These are phyloP conservation scores for Harpegnathos saltator DNA, from an alignment of 1,140 invertebrate genomes.

Conservation along the genomic window DNA sequence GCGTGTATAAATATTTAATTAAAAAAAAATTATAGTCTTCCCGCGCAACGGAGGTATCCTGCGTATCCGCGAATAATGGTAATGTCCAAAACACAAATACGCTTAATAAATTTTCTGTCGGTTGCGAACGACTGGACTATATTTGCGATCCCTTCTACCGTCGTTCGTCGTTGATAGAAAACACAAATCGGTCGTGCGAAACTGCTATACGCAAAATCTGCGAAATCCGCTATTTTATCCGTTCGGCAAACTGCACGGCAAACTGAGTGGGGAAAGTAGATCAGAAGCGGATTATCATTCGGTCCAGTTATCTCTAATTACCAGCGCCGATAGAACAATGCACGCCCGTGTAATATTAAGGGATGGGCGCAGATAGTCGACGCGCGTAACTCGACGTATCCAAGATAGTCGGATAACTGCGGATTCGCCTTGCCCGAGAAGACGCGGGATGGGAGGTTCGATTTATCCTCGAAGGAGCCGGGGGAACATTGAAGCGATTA, in stretches of 20 bases:
- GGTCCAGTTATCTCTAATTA: conserved; percentile 71
- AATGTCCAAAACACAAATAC: not conserved
- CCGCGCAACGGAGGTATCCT: no score
- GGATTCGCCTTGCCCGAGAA: conserved; percentile 40
- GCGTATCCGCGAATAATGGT: not conserved
- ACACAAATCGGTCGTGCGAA: conserved; percentile 19
- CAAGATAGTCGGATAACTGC: conserved; percentile 52
- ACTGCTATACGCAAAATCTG: conserved; percentile 35
- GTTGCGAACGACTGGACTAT: not conserved
- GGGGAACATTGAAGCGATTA: conserved; percentile 39
- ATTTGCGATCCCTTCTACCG: not conserved
- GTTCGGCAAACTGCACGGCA: conserved; percentile 38
- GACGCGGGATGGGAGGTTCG: conserved; percentile 68
- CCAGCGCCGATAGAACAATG: conserved; percentile 68
- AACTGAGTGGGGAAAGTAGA: conserved; percentile 16
- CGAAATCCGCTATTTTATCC: conserved; percentile 42
- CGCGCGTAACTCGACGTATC: conserved; percentile 34
- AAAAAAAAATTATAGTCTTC: no score
- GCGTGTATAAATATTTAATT: no score
- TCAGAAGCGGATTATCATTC: conserved; percentile 64
- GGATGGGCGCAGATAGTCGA: conserved; percentile 34
- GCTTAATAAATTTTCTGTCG: not conserved
- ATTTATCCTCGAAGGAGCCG: conserved; percentile 69
- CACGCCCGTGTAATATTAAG: conserved; percentile 55
- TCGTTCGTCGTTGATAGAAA: conserved; percentile 9